Conservation (phyloP, 2,888 invertebrate genomes). For the Acleris emargana region DNA sequence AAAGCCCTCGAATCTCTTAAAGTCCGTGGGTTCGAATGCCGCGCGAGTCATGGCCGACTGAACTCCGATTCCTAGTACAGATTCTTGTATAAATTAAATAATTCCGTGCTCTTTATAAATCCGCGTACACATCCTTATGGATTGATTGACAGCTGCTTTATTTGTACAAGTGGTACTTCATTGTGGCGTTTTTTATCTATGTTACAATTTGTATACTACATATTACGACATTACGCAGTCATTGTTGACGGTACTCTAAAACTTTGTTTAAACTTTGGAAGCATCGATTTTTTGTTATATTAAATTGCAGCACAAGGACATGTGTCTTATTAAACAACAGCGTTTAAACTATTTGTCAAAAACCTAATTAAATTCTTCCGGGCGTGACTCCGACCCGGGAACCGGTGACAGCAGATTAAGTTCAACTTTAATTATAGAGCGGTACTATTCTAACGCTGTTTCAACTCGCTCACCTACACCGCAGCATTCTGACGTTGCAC, state of each 20-base stretch:
- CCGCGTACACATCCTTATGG: not conserved
- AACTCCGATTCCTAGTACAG: slow-evolving; percentile 58
- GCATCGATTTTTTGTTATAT: too few relatives aligned
- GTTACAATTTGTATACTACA: too few relatives aligned
- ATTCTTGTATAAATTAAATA: slow-evolving; percentile 38
- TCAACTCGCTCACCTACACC: slow-evolving; percentile 41
- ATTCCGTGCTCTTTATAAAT: slow-evolving; percentile 5
- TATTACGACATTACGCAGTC: too few relatives aligned
- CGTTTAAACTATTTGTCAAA: slow-evolving; percentile 53
- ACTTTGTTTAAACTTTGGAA: too few relatives aligned
- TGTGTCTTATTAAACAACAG: not conserved
- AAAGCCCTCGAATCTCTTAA: slow-evolving; percentile 64
- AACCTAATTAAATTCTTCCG: slow-evolving; percentile 65
- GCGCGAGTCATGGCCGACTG: slow-evolving; percentile 70
- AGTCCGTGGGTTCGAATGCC: slow-evolving; percentile 59
- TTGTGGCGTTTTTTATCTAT: not conserved
- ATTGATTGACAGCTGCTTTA: slow-evolving; percentile 20
- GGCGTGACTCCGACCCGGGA: slow-evolving; percentile 53
- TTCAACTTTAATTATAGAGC: slow-evolving; percentile 72
- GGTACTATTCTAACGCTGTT: slow-evolving; percentile 55
- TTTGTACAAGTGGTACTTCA: slow-evolving; percentile 1
- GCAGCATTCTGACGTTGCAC: not conserved
- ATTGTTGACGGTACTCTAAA: too few relatives aligned
- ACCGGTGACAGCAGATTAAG: slow-evolving; percentile 74
- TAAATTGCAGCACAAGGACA: too few relatives aligned